Conservation (phyloP, 2,113 vertebrate species). For the Burhinus bistriatus region DNA sequence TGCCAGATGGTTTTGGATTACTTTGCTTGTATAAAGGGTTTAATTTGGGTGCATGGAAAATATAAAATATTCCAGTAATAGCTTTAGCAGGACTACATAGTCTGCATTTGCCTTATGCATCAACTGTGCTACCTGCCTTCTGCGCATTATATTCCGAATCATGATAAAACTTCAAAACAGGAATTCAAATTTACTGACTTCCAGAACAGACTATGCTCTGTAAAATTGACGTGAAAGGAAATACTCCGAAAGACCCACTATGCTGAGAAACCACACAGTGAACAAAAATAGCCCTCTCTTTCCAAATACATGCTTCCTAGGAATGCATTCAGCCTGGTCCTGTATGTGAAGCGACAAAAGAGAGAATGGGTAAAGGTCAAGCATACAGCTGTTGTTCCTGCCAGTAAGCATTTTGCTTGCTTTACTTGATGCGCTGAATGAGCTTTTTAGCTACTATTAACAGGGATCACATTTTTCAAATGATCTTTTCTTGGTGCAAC, state of each 20-base stretch:
- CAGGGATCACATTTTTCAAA: slow-evolving; percentile 13
- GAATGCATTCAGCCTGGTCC: neutral
- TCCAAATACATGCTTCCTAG: neutral
- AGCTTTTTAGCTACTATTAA: neutral
- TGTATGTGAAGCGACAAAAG: neutral
- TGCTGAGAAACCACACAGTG: slow-evolving; percentile 3
- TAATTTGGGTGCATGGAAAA: slow-evolving; percentile 47
- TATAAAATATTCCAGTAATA: slow-evolving; percentile 27
- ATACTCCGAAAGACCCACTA: slow-evolving; percentile 21
- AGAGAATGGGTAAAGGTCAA: slow-evolving; percentile 31
- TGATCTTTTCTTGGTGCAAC: slow-evolving; percentile 1
- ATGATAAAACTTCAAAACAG: neutral
- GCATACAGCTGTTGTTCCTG: slow-evolving; percentile 2
- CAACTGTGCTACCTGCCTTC: neutral
- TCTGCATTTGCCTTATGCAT: neutral
- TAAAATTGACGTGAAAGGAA: slow-evolving; percentile 13
- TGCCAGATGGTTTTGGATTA: slow-evolving; percentile 51
- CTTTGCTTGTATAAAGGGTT: slow-evolving; percentile 15
- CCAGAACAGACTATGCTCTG: neutral
- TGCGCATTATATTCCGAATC: neutral
- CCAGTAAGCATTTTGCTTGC: neutral
- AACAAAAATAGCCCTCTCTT: slow-evolving; percentile 42
- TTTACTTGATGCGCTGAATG: neutral
- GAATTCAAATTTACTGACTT: neutral
- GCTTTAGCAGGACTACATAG: slow-evolving; percentile 32